Conservation (phyloP, 2,888 invertebrate genomes). For the Spilosoma lubricipeda region DNA sequence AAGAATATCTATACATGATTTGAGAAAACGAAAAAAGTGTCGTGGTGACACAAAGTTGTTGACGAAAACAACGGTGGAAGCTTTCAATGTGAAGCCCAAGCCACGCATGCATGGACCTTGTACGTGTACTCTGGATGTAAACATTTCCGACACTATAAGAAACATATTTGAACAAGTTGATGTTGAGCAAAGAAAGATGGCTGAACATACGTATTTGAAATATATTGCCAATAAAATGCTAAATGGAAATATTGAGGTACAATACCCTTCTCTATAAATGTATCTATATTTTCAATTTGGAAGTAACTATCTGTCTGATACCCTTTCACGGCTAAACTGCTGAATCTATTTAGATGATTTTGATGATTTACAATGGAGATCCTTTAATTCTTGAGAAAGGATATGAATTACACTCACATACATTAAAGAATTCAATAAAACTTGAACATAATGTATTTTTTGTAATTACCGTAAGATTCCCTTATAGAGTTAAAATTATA, state of each 20-base stretch:
- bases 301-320: too few species aligned
- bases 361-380: too few species aligned
- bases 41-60: slow-evolving; percentile 61
- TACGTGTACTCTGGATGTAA: slow-evolving; percentile 75
- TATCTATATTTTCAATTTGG: not conserved
- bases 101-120: slow-evolving; percentile 69
- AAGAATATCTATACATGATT: slow-evolving; percentile 60
- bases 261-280: slow-evolving; percentile 5
- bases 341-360: too few species aligned
- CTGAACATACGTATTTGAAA: slow-evolving; percentile 75
- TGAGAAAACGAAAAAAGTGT: slow-evolving; percentile 57
- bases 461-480: not conserved
- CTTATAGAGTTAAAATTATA: not conserved
- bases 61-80: slow-evolving; percentile 75
- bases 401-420: too few species aligned
- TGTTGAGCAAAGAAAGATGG: slow-evolving; percentile 73
- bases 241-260: slow-evolving; percentile 70
- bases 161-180: slow-evolving; percentile 82
- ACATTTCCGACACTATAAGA: slow-evolving; percentile 77
- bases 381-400: too few species aligned
- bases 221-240: slow-evolving; percentile 78
- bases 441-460: not conserved
- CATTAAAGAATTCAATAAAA: not conserved
- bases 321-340: too few species aligned
- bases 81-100: slow-evolving; percentile 74